Percentiles rank a stretch among this genome's conserved stretches.
phyloP scores from a whole-genome alignment of 2,888 invertebrate genomes.

The Mythimna impura region DNA sequence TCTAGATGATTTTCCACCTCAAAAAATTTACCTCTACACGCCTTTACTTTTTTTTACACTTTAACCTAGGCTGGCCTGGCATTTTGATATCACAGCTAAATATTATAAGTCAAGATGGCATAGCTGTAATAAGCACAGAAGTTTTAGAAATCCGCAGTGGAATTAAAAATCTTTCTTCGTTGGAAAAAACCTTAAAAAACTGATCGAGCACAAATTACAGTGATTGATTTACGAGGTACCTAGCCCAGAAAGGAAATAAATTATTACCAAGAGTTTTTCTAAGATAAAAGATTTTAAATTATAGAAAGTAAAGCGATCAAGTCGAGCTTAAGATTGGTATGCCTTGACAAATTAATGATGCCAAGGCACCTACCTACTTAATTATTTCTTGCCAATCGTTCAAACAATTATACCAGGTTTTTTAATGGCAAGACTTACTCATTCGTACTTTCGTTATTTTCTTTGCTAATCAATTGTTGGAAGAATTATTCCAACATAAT shows the following conservation, averaged over 20 bases:
- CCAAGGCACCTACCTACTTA: conserved; percentile 15
- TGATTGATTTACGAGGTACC: conserved; percentile 60
- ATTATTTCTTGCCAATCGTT: neutral
- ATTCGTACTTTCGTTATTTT: neutral
- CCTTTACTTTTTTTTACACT: too few relatives aligned
- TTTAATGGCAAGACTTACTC: too few relatives aligned
- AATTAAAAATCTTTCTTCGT: conserved; percentile 29
- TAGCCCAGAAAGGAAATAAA: conserved; percentile 54
- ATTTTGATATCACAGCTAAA: too few relatives aligned
- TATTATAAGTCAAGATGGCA: neutral
- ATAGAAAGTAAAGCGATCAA: conserved; percentile 53
- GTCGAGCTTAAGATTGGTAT: conserved; percentile 42
- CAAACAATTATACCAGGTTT: too few relatives aligned
- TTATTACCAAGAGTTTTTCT: conserved; percentile 55
- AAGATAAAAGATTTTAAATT: conserved; percentile 63
- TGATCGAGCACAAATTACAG: conserved; percentile 54
- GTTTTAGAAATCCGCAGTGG: conserved; percentile 14
- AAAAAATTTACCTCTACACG: too few relatives aligned
- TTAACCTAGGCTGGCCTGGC: too few relatives aligned
- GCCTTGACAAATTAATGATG: conserved; percentile 47
- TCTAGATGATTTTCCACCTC: too few relatives aligned
- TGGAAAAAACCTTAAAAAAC: conserved; percentile 36
- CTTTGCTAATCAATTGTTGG: neutral
- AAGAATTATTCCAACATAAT: neutral
- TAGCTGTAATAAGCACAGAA: neutral